A percentile compares a stretch with the other conserved stretches of the same genome.
These are phyloP conservation scores for Ornithoptera priamus DNA, from an alignment of 2,888 invertebrate species.

Conservation along the genomic window DNA sequence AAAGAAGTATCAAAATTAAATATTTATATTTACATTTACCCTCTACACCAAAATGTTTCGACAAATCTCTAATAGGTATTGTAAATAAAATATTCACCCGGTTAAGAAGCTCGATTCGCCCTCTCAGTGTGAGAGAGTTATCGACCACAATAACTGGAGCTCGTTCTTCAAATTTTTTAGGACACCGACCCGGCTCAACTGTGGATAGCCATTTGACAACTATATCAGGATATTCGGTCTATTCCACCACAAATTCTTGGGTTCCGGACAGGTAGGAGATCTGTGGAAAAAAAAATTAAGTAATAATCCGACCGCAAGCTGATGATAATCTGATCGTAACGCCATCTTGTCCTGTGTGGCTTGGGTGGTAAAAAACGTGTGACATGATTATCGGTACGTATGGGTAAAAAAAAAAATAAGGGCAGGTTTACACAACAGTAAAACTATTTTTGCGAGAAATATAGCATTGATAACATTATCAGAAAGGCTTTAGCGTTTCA, in stretches of 20 bases:
- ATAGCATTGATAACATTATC: no score
- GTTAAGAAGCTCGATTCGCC: conserved; percentile 75
- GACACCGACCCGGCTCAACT: conserved; percentile 38
- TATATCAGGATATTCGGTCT: conserved; percentile 59
- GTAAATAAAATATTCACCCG: conserved; percentile 77
- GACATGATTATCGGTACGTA: conserved; percentile 76
- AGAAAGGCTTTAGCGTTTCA: no score
- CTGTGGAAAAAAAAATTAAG: conserved; percentile 70
- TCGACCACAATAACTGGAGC: conserved; percentile 43
- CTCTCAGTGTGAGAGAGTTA: conserved; percentile 68
- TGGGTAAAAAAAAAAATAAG: conserved; percentile 56
- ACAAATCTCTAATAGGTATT: conserved; percentile 78
- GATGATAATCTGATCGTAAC: conserved; percentile 79
- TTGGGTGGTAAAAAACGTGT: conserved; percentile 72
- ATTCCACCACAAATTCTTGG: conserved; percentile 58
- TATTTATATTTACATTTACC: conserved; percentile 66
- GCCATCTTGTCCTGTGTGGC: conserved; percentile 80
- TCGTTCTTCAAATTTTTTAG: background rate
- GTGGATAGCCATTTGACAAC: conserved; percentile 49
- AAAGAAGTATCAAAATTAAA: conserved; percentile 48
- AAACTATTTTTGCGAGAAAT: conserved; percentile 2
- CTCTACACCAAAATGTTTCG: conserved; percentile 69
- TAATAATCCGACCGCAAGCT: conserved; percentile 76
- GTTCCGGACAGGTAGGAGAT: conserved; percentile 70
- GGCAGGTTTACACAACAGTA: conserved; percentile 48